These are phyloP conservation scores for Apodemus speciosus DNA, from an alignment of 2,113 vertebrate genomes.

Conservation along the genomic window DNA sequence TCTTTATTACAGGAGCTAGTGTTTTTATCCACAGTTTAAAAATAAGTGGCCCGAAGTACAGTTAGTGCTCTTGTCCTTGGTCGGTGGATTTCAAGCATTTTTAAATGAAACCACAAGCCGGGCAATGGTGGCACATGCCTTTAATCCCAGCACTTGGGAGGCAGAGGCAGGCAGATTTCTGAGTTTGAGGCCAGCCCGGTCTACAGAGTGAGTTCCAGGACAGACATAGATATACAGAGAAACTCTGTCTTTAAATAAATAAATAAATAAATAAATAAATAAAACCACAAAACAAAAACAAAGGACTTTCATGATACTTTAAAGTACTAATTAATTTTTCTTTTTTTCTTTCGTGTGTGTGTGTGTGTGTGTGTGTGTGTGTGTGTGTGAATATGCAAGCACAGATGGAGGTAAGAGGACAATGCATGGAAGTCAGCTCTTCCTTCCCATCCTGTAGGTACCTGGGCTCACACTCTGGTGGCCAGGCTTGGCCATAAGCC, in stretches of 20 bases:
- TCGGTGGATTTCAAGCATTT: constrained; percentile 45
- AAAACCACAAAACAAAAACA: background rate
- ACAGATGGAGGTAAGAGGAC: background rate
- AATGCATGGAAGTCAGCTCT: background rate
- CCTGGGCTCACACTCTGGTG: too few species aligned
- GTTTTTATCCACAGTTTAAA: constrained; percentile 51
- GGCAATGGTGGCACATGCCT: too few species aligned
- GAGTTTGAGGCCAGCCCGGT: too few species aligned
- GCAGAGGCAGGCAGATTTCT: too few species aligned
- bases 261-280: too few species aligned
- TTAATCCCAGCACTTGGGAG: too few species aligned
- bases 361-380: background rate
- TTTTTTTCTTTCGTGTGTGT: background rate
- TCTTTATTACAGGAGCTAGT: constrained; percentile 52
- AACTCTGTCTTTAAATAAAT: too few species aligned
- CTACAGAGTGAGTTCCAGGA: too few species aligned
- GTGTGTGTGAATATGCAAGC: background rate
- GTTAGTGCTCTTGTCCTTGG: background rate
- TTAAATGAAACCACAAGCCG: background rate
- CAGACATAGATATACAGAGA: too few species aligned
- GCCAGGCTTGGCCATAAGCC: background rate
- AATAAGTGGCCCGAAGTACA: constrained; percentile 33
- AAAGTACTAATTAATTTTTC: constrained; percentile 17
- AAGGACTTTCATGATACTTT: background rate
- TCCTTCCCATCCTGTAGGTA: background rate